A percentile compares a stretch with the other conserved stretches of the same genome.
Conservation (phyloP, 2,888 invertebrate genomes). For the Lepidocyrtoides sp. region DNA sequence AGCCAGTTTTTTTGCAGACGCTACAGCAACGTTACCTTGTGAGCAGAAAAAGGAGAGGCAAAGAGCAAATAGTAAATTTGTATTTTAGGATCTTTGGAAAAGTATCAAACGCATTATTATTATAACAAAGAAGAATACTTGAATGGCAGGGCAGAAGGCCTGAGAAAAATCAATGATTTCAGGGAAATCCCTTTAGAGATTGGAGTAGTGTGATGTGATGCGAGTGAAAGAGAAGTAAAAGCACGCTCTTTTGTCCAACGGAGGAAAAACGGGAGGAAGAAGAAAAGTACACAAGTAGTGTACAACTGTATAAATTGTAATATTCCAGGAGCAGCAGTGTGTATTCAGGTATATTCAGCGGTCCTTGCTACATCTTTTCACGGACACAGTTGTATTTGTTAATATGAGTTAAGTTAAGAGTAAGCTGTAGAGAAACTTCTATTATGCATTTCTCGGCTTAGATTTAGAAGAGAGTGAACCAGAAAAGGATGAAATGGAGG, state of each 20-base stretch:
- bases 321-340: not conserved
- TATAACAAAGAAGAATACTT: not conserved
- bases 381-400: constrained; percentile 1
- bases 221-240: constrained; percentile 36
- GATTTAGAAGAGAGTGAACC: not conserved
- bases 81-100: not conserved
- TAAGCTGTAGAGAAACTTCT: not conserved
- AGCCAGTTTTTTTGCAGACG: too few relatives aligned
- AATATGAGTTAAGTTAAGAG: constrained; percentile 22
- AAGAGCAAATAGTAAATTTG: not conserved
- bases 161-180: constrained; percentile 63
- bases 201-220: not conserved
- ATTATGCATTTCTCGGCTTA: not conserved
- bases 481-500: not conserved
- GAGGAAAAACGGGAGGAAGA: constrained; percentile 11
- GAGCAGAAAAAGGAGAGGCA: not conserved
- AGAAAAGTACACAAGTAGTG: not conserved
- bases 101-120: constrained; percentile 30
- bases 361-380: not conserved
- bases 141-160: not conserved
- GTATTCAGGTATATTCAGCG: too few relatives aligned
- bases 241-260: constrained; percentile 29
- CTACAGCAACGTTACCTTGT: not conserved
- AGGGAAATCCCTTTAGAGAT: constrained; percentile 50
- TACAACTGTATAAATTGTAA: not conserved